Conservation (phyloP, 2,888 invertebrate species). For the Lasioglossum malachurum region DNA sequence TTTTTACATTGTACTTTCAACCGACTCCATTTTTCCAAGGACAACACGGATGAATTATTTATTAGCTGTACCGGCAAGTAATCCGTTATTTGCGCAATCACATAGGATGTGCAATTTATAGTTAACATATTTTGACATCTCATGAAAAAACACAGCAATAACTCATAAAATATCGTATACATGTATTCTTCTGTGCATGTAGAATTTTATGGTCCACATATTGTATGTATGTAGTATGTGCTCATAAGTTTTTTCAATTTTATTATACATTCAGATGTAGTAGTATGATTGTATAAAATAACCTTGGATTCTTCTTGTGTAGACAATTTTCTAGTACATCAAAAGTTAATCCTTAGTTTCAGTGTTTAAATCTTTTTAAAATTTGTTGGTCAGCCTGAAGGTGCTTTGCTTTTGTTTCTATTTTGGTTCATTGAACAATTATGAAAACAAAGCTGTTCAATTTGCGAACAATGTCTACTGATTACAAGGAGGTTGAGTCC, state of each 20-base stretch:
- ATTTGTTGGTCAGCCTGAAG: not conserved
- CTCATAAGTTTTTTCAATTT: not conserved
- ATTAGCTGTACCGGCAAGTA: not conserved
- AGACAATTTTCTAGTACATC: not conserved
- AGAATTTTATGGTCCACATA: not conserved
- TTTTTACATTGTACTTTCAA: not conserved
- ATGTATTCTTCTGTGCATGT: not conserved
- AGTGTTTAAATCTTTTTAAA: not conserved
- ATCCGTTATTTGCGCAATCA: not conserved
- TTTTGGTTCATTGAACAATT: not conserved
- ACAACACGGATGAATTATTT: not conserved
- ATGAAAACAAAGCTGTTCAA: not conserved
- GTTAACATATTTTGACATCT: not conserved
- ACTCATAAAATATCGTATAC: not conserved
- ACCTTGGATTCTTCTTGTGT: no score
- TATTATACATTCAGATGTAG: not conserved
- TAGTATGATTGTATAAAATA: no score
- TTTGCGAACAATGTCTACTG: not conserved
- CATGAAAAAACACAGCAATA: not conserved
- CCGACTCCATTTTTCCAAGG: not conserved
- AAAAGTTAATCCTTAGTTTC: not conserved
- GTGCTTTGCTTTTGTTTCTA: not conserved
- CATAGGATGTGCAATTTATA: not conserved
- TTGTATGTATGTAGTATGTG: no score
- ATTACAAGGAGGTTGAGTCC: not conserved